Evolutionary conservation across 1,140 invertebrate species (phyloP).

Genomic region (Luehdorfia chinensis): DNA sequence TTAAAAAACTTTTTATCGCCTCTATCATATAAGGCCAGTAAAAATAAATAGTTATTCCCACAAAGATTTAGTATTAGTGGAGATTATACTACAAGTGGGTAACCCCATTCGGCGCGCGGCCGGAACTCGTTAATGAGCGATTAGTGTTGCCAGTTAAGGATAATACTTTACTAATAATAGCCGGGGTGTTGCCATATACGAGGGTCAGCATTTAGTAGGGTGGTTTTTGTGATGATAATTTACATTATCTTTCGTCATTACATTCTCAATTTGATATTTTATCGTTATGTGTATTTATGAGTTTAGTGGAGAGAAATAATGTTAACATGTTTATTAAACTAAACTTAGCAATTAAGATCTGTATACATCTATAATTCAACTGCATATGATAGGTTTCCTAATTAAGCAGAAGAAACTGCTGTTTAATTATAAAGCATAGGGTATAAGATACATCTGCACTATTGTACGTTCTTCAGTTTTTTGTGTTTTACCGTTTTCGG

Average conservation of each 20-base stretch:
- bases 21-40: constrained; percentile 10
- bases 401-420: too few relatives aligned
- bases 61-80: constrained; percentile 25
- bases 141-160: constrained; percentile 71
- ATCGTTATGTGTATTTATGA: constrained; percentile 8
- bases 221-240: constrained; percentile 36
- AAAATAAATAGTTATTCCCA: constrained; percentile 47
- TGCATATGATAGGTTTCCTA: too few relatives aligned
- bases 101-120: constrained; percentile 50
- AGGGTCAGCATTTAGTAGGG: constrained; percentile 41
- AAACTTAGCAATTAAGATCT: too few relatives aligned
- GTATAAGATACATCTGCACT: too few relatives aligned
- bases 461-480: too few relatives aligned
- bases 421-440: too few relatives aligned
- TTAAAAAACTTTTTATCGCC: constrained; percentile 4
- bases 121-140: constrained; percentile 72
- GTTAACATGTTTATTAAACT: background rate
- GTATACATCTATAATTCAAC: too few relatives aligned
- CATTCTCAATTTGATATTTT: constrained; percentile 14
- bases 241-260: constrained; percentile 20
- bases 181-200: constrained; percentile 37
- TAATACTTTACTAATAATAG: constrained; percentile 68
- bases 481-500: too few relatives aligned
- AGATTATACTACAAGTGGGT: constrained; percentile 26
- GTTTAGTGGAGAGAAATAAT: background rate